Base-by-base conservation (phyloP, 2,888 invertebrate species). In the Toxonevra muliebris region DNA sequence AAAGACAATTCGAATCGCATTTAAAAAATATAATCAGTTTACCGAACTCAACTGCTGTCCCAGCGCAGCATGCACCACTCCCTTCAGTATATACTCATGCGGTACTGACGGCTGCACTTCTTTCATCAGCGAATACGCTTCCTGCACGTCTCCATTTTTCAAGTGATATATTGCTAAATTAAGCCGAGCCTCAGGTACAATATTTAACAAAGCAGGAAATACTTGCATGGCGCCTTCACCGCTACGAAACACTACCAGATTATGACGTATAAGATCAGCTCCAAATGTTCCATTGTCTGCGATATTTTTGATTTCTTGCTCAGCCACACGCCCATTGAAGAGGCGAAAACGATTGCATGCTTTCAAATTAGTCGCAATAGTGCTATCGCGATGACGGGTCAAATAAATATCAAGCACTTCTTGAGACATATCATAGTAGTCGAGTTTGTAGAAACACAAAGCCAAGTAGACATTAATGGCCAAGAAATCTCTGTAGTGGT, bases 381-480 rank as follows among this genome's bases (percentile, higher is more conserved):
- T 95, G 71, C 98, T 98, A 77, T 97, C 96, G 3, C 95, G 92
- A 84, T 92, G 93, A 80, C 94, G 93, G 69, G 94, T 93, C 62
- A 99, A 87, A 84, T 99, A 99, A 20, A 96, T 91, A 20, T 94
- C 93, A 13, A 98, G 87, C n/a, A 97, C 96, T 86, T 98, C 98
- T 86, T 98, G 97, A 0, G 98, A 97, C 58, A 97, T 97, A 85
- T 98, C 98, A 82, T 97, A 98, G 84, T 97, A 98, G 86, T 98
- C 98, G 78, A 98, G 87, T 84, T 99, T 98, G 86, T 98, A 99
- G 86, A 98, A 98, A 82, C 98, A 99, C 15, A 98, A 86, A 0
- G 98, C 98, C 67, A 98, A 93, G 84, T 99, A 98, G 4, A 98
- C 96, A 85, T 99, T 98, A 69, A 99, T 86, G 0, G 98, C 98